A percentile compares a stretch with the other conserved stretches of the same genome.
Conservation (phyloP, 2,113 vertebrate genomes). For the Solenodon paradoxus region DNA sequence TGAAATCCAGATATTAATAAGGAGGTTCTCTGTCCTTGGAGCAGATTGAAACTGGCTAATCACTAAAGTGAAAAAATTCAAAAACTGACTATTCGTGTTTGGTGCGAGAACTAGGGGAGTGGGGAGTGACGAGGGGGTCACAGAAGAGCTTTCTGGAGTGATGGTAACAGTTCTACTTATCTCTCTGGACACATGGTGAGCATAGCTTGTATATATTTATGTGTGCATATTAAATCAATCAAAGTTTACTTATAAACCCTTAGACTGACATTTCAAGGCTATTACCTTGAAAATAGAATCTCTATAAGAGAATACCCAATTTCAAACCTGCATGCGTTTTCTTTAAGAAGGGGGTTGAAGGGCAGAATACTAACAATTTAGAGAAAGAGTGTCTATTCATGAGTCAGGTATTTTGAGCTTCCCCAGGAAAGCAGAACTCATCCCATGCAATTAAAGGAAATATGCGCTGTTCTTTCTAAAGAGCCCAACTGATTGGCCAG, state of each 20-base stretch:
- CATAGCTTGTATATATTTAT: neutral
- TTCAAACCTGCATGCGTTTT: neutral
- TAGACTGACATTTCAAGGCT: neutral
- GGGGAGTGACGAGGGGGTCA: neutral
- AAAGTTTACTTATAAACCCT: neutral
- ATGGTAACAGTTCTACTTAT: neutral
- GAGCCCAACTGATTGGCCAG: neutral
- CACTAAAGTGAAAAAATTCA: neutral
- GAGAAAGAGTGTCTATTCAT: neutral
- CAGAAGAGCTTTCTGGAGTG: neutral
- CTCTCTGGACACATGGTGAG: neutral
- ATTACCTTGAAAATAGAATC: neutral
- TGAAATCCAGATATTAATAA: neutral
- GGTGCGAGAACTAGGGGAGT: neutral
- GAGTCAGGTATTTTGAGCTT: constrained; percentile 35
- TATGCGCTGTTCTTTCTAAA: neutral
- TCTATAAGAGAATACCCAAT: neutral
- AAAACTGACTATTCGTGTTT: neutral
- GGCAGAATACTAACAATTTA: neutral
- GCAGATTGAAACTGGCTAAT: neutral
- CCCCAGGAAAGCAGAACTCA: neutral
- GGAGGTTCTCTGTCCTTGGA: neutral
- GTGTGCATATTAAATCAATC: neutral
- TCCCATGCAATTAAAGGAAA: constrained; percentile 22
- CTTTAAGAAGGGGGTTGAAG: neutral